These are phyloP conservation scores for Amphiduros pacificus DNA, from an alignment of 2,888 invertebrate species.

Conservation along the genomic window DNA sequence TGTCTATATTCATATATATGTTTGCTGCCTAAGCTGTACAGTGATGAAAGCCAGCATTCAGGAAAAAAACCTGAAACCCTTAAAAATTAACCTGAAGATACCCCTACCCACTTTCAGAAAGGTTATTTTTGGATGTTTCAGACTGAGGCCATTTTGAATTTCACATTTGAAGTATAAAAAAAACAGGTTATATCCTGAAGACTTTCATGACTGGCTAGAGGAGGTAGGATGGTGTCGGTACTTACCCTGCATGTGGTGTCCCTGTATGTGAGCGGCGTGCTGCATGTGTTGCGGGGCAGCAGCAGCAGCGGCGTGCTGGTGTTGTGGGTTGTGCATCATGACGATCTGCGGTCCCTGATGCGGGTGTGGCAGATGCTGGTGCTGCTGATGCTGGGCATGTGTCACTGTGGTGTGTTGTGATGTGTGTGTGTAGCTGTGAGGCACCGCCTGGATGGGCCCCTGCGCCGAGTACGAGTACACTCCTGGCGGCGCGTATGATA, in stretches of 20 bases:
- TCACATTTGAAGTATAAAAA: too few species aligned
- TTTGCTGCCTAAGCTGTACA: too few species aligned
- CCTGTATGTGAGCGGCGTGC: conserved; percentile 7
- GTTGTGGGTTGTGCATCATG: conserved; percentile 15
- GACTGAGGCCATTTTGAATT: too few species aligned
- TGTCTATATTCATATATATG: too few species aligned
- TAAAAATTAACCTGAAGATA: background rate
- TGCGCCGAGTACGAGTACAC: conserved; percentile 8
- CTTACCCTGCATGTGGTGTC: conserved; percentile 15
- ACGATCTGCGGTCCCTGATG: conserved; percentile 17
- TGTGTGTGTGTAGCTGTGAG: conserved; percentile 11
- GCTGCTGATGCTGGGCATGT: conserved; percentile 17
- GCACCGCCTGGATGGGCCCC: conserved; percentile 6
- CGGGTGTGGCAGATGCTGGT: conserved; percentile 4
- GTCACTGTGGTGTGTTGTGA: conserved; percentile 15
- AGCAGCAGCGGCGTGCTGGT: conserved; percentile 7
- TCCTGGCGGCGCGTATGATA: conserved; percentile 5
- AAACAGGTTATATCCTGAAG: too few species aligned
- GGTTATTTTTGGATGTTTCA: too few species aligned
- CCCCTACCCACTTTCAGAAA: background rate
- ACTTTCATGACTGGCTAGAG: too few species aligned
- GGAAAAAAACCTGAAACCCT: background rate
- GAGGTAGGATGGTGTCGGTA: too few species aligned
- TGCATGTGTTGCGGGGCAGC: conserved; percentile 10
- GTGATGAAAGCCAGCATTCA: too few species aligned